Base-by-base conservation (phyloP, 2,113 vertebrate species). In the Oostethus manadensis region DNA sequence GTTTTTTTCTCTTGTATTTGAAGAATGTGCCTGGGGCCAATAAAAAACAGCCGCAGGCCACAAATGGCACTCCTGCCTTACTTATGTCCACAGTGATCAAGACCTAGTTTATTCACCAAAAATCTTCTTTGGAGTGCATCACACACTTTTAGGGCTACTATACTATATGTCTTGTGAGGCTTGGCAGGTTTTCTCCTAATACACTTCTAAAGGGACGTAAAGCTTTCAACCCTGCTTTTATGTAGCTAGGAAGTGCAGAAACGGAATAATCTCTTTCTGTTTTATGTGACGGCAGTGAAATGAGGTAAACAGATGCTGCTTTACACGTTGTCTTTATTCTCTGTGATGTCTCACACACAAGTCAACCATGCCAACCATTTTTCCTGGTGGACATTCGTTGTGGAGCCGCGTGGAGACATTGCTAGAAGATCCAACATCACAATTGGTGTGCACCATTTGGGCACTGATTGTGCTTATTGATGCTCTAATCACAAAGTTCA, bases 291-390 rank as follows among this genome's bases (percentile, higher is more conserved):
- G n/a, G 15, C 16, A n/a, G 21, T 22, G 16, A 43, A 44, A 62
- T 23, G 40, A 67, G 51, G 22, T 16, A 43, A 64, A 23, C 46
- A 70, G 51, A 56, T 76, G 72, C 4, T 29, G 42, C 23, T 33
- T 47, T 23, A 50, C 29, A 20, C 38, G 7, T n/a, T 20, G 16
- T 50, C 45, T 43, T 54, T 13, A 20, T 63, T 49, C 1, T 57
- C n/a, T 44, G 23, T 1, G 14, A 49, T 3, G 46, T 21, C 40
- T 66, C 23, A 7, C 13, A 15, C n/a, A 11, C 44, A 23, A 40
- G 38, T 40, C 17, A 22, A 53, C 42, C 9, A 47, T 55, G 65
- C 15, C 51, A 29, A 16, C 4, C 6, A 48, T 53, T n/a, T 43
- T 11, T 33, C 29, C 29, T 33, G 29, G 29, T 33, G 29, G 29